These are phyloP conservation scores for Ascidia mentula DNA, from an alignment of 23 tunicate species.

Conservation along the genomic window DNA sequence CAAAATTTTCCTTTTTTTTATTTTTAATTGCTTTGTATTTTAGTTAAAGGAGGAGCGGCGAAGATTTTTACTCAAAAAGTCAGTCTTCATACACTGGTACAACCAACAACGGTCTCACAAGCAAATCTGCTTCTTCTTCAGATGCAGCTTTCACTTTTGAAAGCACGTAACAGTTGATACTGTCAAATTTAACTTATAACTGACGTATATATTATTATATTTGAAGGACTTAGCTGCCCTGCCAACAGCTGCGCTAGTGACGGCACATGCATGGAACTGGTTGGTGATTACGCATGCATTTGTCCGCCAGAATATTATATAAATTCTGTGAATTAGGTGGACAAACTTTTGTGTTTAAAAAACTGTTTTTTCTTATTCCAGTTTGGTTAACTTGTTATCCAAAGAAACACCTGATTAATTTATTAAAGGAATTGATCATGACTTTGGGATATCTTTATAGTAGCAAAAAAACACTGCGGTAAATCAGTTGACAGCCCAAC, in stretches of 20 bases:
- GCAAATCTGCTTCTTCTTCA: not conserved
- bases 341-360: not conserved
- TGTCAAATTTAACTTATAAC: too few species aligned
- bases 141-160: not conserved
- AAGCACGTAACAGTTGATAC: not conserved
- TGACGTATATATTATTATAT: too few species aligned
- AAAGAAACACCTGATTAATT: too few species aligned
- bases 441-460: too few species aligned
- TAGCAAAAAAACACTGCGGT: too few species aligned
- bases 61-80: not conserved
- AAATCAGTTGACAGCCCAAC: too few species aligned
- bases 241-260: too few species aligned
- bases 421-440: too few species aligned
- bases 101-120: not conserved
- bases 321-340: not conserved
- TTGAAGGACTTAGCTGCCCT: too few species aligned
- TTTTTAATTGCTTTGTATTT: not conserved
- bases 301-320: not conserved
- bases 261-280: not conserved
- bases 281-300: not conserved
- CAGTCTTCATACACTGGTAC: not conserved
- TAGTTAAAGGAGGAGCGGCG: not conserved
- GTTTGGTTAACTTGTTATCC: too few species aligned
- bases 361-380: too few species aligned
- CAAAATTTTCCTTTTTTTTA: too few species aligned